Base-by-base conservation (phyloP, 2,113 vertebrate genomes). In the Hemicordylus capensis region DNA sequence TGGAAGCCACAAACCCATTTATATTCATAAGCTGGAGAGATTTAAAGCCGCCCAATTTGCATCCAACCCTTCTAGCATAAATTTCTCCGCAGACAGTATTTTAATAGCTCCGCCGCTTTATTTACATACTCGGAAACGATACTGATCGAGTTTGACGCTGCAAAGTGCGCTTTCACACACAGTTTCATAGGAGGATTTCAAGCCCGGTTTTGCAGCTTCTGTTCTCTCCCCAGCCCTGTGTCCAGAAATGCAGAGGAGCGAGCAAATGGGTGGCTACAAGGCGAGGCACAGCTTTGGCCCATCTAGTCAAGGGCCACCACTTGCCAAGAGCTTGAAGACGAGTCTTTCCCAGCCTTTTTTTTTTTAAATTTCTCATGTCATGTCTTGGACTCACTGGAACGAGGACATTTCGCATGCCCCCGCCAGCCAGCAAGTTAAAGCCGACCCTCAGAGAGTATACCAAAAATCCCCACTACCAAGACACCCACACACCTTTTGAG, bases 11-110 rank as follows among this genome's bases (percentile, higher is more conserved):
- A 28, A 1, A 19, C 51, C 48, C 56, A 63, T 75, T 75, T 74
- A 63, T 75, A 83, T 83, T 72, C 81, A 56, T 39, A 67, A 61
- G 63, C 46, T 42, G 66, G 20, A 61, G 54, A 44, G 20, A 61
- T 22, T 73, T 31, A 59, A 74, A 48, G 26, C 81, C 12, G 15
- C 42, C 28, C 63, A 70, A 83, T 83, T 74, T 75, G 81, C 58
- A 75, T 74, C 70, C 81, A 63, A 15, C 42, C 58, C 42, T 83
- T 63, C 81, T 75, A 58, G 70, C 70, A 64, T 75, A 46, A 34
- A 75, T 83, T 83, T 64, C 70, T 48, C 64, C 31, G 11, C 70
- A 64, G 81, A 74, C 81, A 51, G 56, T 46, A 83, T 83, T 83
- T 83, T 83, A 83, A 75, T 75, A 83, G 70, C 34, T 51, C 26